Evolutionary conservation across 1,140 invertebrate genomes (phyloP), one percentile per base, ranked within the genome.

Genomic region (Oedothorax gibbosus): DNA sequence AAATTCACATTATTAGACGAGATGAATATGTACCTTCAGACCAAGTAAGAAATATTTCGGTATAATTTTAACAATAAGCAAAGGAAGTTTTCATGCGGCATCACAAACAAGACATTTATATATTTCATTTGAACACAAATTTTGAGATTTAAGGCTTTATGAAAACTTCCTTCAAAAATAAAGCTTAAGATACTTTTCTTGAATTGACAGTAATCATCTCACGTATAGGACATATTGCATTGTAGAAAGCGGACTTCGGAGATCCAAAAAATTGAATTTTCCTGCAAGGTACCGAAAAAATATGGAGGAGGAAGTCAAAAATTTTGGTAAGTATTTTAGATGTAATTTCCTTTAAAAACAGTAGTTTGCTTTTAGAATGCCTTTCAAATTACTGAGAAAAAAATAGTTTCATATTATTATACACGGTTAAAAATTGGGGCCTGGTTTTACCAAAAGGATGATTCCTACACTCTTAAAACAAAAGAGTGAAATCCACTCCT

Each of bases 221-320:
- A 73, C 62, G 62, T 72, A 35, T 85, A 90, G 88, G 94, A 95
- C 86, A 95, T 95, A 54, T 89, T 95, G 56, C 92, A 93, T 85
- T 94, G 94, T 88, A 91, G 94, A 82, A 92, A 93, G 86, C 92
- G 92, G 82, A 95, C 94, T 0, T 93, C 92, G 3, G 92, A 92
- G 54, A 94, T 95, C 87, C 93, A 94, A 86, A 94, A 94, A 89
- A 93, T 95, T 75, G 93, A 94, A 82, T 95, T 95, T 88, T 91
- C 92, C 88, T 92, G 94, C 53, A 92, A 93, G 89, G 90, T 94
- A 12, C 93, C 93, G 8, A 93, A 92, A 88, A 91, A 92, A 71
- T 92, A 93, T 90, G 93, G 93, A 3, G 93, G 93, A 11, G 93
- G 93, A 2, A 89, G 90, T 18, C 93, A 94, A 86, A 91, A 92